These are phyloP conservation scores for Rhamnusium bicolor DNA, from an alignment of 2,888 invertebrate species.

Conservation along the genomic window DNA sequence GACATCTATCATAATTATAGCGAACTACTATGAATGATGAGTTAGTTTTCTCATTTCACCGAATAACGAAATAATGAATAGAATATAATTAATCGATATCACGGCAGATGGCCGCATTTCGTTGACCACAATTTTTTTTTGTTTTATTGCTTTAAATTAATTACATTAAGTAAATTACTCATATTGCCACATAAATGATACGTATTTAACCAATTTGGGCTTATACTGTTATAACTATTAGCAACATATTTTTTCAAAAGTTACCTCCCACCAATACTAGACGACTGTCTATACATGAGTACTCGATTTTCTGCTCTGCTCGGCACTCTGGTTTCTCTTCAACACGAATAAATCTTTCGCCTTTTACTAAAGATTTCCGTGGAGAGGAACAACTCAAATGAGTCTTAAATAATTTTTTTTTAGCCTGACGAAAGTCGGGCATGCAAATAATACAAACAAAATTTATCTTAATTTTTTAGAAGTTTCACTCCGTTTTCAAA, in stretches of 20 bases:
- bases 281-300: neutral
- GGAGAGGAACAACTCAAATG: conserved; percentile 44
- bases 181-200: too few species aligned
- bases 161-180: too few species aligned
- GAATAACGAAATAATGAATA: too few species aligned
- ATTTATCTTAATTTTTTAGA: neutral
- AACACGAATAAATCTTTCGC: conserved; percentile 46
- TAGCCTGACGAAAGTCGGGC: conserved; percentile 29
- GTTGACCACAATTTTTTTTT: too few species aligned
- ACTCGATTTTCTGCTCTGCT: neutral
- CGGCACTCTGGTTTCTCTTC: conserved; percentile 44
- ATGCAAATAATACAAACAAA: conserved; percentile 31
- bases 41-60: too few species aligned
- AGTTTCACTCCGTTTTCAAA: too few species aligned
- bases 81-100: too few species aligned
- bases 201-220: too few species aligned
- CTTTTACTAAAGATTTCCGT: conserved; percentile 49
- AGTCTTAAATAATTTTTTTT: conserved; percentile 38
- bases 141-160: too few species aligned
- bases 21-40: too few species aligned
- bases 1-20: too few species aligned
- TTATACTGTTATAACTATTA: neutral
- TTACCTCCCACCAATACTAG: neutral
- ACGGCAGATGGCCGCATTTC: too few species aligned
- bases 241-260: neutral